phyloP scores from a whole-genome alignment of 2,888 invertebrate species.

The Eupeodes luniger region DNA sequence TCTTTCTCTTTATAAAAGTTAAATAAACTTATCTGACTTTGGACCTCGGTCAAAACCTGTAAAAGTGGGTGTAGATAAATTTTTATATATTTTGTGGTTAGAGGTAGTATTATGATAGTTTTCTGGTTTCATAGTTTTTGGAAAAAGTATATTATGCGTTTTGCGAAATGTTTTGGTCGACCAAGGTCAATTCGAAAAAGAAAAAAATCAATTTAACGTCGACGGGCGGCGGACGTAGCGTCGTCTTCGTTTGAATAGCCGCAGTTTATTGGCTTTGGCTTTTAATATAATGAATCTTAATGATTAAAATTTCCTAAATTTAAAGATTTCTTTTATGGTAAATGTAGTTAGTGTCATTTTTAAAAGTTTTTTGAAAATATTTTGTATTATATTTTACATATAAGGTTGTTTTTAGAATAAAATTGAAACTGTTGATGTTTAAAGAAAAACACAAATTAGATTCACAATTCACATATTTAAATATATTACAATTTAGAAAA shows the following conservation, averaged over 20 bases:
- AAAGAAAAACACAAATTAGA: too few species aligned
- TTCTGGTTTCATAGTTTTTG: constrained; percentile 8
- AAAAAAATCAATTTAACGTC: background rate
- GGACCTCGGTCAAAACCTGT: constrained; percentile 22
- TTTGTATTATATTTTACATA: too few species aligned
- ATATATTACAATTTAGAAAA: too few species aligned
- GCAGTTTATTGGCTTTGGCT: background rate
- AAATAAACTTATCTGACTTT: background rate
- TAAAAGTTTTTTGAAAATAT: too few species aligned
- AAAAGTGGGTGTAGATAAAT: background rate
- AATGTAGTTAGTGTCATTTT: background rate
- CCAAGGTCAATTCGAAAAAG: constrained; percentile 26
- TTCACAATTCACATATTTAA: too few species aligned
- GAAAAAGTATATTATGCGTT: constrained; percentile 15
- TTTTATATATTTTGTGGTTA: too few species aligned
- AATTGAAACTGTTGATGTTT: too few species aligned
- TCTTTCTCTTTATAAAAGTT: background rate
- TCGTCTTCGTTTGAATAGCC: background rate
- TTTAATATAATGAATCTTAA: background rate
- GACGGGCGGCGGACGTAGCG: too few species aligned
- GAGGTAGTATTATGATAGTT: background rate
- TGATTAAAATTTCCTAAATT: background rate
- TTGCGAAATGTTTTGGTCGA: background rate
- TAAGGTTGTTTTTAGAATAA: too few species aligned
- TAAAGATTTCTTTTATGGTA: background rate